These are phyloP conservation scores for Drosophila seguyi DNA, from an alignment of 1,140 invertebrate species.

Conservation along the genomic window DNA sequence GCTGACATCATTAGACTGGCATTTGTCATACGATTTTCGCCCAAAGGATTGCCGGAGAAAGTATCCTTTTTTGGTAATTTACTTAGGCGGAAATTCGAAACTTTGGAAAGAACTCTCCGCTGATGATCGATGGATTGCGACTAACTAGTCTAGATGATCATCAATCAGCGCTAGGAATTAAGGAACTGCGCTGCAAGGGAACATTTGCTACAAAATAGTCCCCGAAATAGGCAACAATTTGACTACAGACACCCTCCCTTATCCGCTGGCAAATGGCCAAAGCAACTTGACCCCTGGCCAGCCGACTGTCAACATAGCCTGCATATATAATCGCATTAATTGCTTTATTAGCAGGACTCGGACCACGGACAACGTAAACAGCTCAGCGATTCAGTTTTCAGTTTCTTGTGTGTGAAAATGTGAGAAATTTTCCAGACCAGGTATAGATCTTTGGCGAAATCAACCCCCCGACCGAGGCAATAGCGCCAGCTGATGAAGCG, in stretches of 20 bases:
- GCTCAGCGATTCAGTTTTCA: constrained; percentile 48
- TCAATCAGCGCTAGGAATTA: constrained; percentile 27
- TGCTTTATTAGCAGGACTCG: constrained; percentile 66
- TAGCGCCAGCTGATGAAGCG: constrained; percentile 64
- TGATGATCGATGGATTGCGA: constrained; percentile 52
- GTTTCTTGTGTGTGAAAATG: constrained; percentile 56
- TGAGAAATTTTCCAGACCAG: constrained; percentile 61
- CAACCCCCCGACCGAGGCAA: constrained; percentile 41
- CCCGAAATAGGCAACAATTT: constrained; percentile 14
- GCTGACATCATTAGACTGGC: constrained; percentile 74
- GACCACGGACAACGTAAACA: constrained; percentile 58
- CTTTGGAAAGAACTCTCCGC: constrained; percentile 49
- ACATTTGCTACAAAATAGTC: constrained; percentile 16
- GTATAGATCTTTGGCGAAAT: constrained; percentile 22
- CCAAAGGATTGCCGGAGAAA: constrained; percentile 62
- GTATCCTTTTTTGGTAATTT: constrained; percentile 53
- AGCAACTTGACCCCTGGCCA: constrained; percentile 69
- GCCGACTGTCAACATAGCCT: constrained; percentile 65
- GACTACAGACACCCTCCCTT: constrained; percentile 19
- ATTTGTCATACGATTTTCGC: constrained; percentile 75
- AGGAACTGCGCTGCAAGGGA: constrained; percentile 28
- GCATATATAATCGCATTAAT: constrained; percentile 80
- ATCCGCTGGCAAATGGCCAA: constrained; percentile 55
- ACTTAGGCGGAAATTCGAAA: constrained; percentile 60
- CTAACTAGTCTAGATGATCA: constrained; percentile 33